Evolutionary conservation across 2,888 invertebrate species (phyloP).

Genomic region (Venusia cambrica): DNA sequence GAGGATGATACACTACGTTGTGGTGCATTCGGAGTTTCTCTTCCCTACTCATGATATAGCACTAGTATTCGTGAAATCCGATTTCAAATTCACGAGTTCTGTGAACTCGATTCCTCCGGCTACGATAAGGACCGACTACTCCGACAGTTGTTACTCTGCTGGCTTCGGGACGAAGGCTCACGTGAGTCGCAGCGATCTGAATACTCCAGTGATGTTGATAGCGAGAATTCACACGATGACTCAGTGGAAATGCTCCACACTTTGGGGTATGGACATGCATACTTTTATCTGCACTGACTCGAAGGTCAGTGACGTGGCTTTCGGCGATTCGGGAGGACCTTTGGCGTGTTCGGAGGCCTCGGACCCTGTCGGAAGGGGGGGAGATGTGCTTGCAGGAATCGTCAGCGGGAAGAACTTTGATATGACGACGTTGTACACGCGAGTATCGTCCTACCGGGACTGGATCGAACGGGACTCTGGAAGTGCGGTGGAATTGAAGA

Average conservation of each 20-base stretch:
- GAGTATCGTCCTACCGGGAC: conserved; percentile 34
- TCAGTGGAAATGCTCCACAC: conserved; percentile 37
- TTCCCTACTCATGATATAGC: conserved; percentile 54
- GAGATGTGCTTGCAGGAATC: conserved; percentile 49
- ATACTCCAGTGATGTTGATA: conserved; percentile 38
- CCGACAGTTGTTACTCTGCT: conserved; percentile 38
- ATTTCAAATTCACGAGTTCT: conserved; percentile 36
- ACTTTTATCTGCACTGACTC: conserved; percentile 46
- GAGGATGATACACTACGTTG: conserved; percentile 31
- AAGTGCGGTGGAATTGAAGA: conserved; percentile 14
- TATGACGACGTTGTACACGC: conserved; percentile 44
- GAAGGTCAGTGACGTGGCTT: conserved; percentile 39
- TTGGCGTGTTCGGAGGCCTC: conserved; percentile 43
- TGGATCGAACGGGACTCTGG: conserved; percentile 41
- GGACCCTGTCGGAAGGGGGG: conserved; percentile 36
- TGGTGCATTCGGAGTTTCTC: conserved; percentile 32
- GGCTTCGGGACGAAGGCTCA: too few species aligned
- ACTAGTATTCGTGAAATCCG: conserved; percentile 32
- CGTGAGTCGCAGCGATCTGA: conserved; percentile 2
- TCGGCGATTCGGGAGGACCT: conserved; percentile 64
- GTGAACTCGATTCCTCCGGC: conserved; percentile 40
- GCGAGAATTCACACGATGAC: conserved; percentile 44
- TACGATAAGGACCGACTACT: conserved; percentile 36
- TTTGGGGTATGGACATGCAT: conserved; percentile 59
- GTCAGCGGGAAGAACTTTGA: conserved; percentile 63